Percentiles rank a stretch among this genome's conserved stretches.
These are phyloP conservation scores for Chionoecetes opilio DNA, from an alignment of 1,140 invertebrate genomes.

Conservation along the genomic window DNA sequence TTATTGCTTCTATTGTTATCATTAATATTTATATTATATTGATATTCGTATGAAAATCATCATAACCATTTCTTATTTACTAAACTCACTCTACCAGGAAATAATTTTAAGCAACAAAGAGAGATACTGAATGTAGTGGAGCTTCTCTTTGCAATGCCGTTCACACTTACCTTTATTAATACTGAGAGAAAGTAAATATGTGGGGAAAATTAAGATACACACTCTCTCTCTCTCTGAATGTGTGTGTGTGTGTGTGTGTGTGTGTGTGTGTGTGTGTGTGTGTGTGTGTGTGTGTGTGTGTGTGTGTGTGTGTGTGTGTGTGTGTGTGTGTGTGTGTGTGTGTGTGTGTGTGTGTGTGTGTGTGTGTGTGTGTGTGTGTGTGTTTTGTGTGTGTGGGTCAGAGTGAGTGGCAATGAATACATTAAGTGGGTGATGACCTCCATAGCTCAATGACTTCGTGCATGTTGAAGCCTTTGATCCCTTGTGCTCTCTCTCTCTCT, in stretches of 20 bases:
- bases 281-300: conserved; percentile 5
- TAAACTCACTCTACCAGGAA: neutral
- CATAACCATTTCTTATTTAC: too few relatives aligned
- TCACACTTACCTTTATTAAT: neutral
- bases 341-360: conserved; percentile 27
- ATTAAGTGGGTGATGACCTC: neutral
- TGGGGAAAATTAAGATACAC: neutral
- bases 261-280: too few relatives aligned
- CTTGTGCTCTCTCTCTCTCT: neutral
- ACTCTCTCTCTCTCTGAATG: neutral
- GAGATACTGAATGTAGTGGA: neutral
- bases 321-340: conserved; percentile 23
- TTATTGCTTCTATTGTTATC: too few relatives aligned
- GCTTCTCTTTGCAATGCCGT: neutral
- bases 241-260: too few relatives aligned
- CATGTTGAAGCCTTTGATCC: conserved; percentile 4
- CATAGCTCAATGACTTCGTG: neutral
- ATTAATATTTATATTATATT: too few relatives aligned
- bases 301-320: conserved; percentile 27
- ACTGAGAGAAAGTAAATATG: neutral
- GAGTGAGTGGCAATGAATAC: conserved; percentile 28
- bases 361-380: conserved; percentile 27
- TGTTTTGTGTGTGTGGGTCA: neutral
- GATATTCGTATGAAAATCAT: too few relatives aligned
- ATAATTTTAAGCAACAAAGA: neutral